Evolutionary conservation across 2,113 vertebrate genomes (phyloP).

Genomic region (Eulemur macaco): DNA sequence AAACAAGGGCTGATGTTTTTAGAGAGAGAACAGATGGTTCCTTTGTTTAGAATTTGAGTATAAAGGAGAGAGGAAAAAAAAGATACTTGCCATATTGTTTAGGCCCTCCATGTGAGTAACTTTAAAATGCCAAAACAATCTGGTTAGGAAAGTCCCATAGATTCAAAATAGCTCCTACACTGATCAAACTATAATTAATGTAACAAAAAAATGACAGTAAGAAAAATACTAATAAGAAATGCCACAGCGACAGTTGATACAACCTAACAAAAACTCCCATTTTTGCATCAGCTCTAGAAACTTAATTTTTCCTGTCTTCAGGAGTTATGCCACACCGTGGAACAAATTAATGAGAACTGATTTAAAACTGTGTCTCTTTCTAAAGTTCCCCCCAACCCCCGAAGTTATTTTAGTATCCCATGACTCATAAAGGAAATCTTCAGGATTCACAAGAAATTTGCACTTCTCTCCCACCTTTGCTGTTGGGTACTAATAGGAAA

Average conservation of each 20-base stretch:
- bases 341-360: constrained; percentile 11
- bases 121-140: constrained; percentile 77
- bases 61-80: constrained; percentile 45
- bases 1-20: constrained; percentile 75
- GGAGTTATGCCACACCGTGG: neutral
- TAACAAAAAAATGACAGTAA: constrained; percentile 73
- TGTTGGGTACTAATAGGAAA: neutral
- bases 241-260: constrained; percentile 41
- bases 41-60: constrained; percentile 75
- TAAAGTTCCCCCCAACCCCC: neutral
- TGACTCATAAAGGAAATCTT: constrained; percentile 50
- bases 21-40: constrained; percentile 76
- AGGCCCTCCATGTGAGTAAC: constrained; percentile 67
- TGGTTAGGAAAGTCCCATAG: constrained; percentile 75
- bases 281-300: constrained; percentile 48
- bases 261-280: constrained; percentile 37
- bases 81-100: constrained; percentile 75
- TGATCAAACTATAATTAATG: constrained; percentile 78
- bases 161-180: constrained; percentile 77
- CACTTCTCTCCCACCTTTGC: neutral
- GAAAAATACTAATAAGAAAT: constrained; percentile 71
- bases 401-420: constrained; percentile 12
- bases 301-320: constrained; percentile 8
- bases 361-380: constrained; percentile 36
- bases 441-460: neutral